These are phyloP conservation scores for Pionites leucogaster DNA, from an alignment of 2,113 vertebrate genomes.

Conservation along the genomic window DNA sequence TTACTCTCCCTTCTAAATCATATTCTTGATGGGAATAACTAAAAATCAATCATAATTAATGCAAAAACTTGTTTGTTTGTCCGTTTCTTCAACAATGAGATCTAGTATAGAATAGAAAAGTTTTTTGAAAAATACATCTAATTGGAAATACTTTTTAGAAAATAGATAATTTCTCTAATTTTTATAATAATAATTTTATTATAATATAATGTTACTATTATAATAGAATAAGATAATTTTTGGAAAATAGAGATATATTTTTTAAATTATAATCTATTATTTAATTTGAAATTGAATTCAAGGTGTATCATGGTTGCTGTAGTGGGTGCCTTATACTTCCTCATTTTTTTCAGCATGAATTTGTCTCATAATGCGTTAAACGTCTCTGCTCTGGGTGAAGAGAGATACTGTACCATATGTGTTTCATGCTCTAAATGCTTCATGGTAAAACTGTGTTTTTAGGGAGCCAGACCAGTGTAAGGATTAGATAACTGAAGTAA, in stretches of 20 bases:
- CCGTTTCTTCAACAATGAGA: neutral
- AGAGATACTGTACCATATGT: rapidly evolving
- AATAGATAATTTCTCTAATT: neutral
- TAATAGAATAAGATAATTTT: neutral
- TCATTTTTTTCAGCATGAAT: neutral
- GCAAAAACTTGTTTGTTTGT: neutral
- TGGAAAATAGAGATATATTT: neutral
- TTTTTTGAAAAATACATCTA: neutral
- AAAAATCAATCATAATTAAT: neutral
- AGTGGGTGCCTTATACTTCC: neutral
- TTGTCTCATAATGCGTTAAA: neutral
- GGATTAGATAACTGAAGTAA: neutral
- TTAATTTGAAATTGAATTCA: neutral
- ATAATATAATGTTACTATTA: too few species aligned
- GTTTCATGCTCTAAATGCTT: neutral
- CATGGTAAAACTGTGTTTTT: neutral
- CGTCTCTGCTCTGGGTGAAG: neutral
- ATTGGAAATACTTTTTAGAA: neutral
- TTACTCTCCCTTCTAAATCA: neutral
- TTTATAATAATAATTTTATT: too few species aligned
- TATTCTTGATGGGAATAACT: neutral
- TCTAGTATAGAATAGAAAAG: neutral
- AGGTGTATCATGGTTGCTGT: rapidly evolving
- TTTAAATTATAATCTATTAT: neutral
- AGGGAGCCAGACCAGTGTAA: neutral